Conservation (phyloP, 2,113 vertebrate species). For the Delphinus delphis region DNA sequence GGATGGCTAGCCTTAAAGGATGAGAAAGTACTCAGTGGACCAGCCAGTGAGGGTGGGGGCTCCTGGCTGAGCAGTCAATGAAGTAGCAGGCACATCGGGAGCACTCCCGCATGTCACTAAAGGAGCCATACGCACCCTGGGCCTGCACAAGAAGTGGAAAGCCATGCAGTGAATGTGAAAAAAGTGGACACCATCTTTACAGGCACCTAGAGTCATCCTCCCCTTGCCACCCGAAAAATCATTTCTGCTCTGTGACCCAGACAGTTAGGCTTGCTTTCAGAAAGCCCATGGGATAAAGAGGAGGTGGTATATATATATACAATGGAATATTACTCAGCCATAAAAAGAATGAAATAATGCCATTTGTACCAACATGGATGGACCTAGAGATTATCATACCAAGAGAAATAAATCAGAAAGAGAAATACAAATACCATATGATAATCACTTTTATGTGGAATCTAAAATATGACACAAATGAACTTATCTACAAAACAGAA, state of each 20-base stretch:
- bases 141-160: too few species aligned
- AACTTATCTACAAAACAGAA: neutral
- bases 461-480: neutral
- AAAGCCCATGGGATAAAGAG: neutral
- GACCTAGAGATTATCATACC: neutral
- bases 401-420: neutral
- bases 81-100: neutral
- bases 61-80: neutral
- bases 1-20: neutral
- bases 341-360: neutral
- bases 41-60: too few species aligned
- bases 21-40: neutral
- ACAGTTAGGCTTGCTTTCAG: neutral
- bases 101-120: neutral
- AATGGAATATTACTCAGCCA: neutral
- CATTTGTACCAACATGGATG: neutral
- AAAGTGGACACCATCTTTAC: neutral
- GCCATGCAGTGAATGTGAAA: accelerated
- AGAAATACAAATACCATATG: neutral
- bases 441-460: neutral
- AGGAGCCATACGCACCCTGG: accelerated
- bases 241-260: too few species aligned
- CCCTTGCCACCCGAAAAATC: neutral
- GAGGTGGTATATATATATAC: neutral
- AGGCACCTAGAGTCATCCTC: neutral